Conservation (phyloP, 1,140 invertebrate genomes). For the Pissodes strobi region DNA sequence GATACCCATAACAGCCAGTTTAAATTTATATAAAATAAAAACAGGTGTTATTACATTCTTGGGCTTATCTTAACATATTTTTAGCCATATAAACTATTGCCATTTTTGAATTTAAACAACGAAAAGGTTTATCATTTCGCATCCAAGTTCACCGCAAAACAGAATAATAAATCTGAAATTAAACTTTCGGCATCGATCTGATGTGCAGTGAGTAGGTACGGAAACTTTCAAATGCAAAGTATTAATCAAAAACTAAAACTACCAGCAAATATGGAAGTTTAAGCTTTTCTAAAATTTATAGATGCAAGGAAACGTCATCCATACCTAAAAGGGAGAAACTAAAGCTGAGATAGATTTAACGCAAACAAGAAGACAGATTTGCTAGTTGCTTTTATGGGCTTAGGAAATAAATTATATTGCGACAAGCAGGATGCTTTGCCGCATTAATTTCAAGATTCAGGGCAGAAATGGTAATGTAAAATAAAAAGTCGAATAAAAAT, state of each 20-base stretch:
- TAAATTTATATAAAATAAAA: too few relatives aligned
- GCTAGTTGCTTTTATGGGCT: not conserved
- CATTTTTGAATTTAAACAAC: too few relatives aligned
- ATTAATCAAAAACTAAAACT: constrained; percentile 14
- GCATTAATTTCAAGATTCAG: not conserved
- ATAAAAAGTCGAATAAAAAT: too few relatives aligned
- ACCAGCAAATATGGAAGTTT: constrained; percentile 1
- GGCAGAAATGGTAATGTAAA: not conserved
- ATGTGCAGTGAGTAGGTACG: not conserved
- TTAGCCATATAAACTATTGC: too few relatives aligned
- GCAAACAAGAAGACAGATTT: constrained; percentile 7
- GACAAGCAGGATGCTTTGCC: not conserved
- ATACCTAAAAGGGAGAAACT: not conserved
- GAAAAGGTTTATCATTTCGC: too few relatives aligned
- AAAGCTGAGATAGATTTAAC: not conserved
- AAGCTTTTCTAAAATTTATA: not conserved
- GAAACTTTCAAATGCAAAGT: constrained; percentile 10
- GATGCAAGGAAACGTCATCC: not conserved
- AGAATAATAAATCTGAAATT: too few relatives aligned
- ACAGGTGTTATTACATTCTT: too few relatives aligned
- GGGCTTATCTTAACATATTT: too few relatives aligned
- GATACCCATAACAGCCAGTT: too few relatives aligned
- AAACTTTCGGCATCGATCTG: too few relatives aligned
- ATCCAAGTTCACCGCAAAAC: too few relatives aligned
- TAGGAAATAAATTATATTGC: constrained; percentile 1